Evolutionary conservation across 35 echinoderm and acorn worm species (phyloP), one percentile per base, ranked within the genome.

Genomic region (Eucidaris tribuloides): DNA sequence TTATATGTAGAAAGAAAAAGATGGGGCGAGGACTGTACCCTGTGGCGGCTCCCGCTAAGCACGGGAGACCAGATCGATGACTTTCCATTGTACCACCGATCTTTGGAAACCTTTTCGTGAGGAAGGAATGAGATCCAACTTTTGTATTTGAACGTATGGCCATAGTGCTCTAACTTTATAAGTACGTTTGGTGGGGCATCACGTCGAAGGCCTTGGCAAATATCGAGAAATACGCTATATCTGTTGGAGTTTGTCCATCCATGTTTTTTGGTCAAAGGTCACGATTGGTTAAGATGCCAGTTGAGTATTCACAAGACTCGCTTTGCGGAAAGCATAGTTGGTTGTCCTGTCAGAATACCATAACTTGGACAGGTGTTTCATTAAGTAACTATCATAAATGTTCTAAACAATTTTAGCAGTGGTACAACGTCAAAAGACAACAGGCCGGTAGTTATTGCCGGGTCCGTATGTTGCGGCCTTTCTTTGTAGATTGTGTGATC

Each of bases 401-500:
- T 24, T 32, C 34, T 2, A n/a, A n/a, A n/a, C n/a, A n/a, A n/a
- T n/a, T n/a, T 43, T 90, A 90, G 40, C 81, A 77, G 54, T 49
- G 82, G 58, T 81, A 85, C 5, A 58, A 65, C 4, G 86, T 94
- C 32, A 89, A 49, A 18, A 64, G 86, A n/a, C n/a, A 24, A 85
- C 71, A 25, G 82, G 76, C 33, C 62, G 45, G 74, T 89, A 85
- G 19, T 89, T 85, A n/a, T n/a, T 19, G 85, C 55, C 33, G 82
- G 42, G 19, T 74, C 25, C 15, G 54, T 77, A 34, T 57, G 49
- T 14, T 89, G n/a, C n/a, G n/a, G 33, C 31, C 86, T 82, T 84
- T 89, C 89, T 60, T 88, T 85, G 58, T 63, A 85, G 36, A 94
- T 76, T 59, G 92, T n/a, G 74, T 20, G 81, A 85, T 54, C 85